Percentiles rank a stretch among this genome's conserved stretches.
These are phyloP conservation scores for Sebastes kiyomatsui DNA, from an alignment of 2,797 vertebrate genomes.

Conservation along the genomic window DNA sequence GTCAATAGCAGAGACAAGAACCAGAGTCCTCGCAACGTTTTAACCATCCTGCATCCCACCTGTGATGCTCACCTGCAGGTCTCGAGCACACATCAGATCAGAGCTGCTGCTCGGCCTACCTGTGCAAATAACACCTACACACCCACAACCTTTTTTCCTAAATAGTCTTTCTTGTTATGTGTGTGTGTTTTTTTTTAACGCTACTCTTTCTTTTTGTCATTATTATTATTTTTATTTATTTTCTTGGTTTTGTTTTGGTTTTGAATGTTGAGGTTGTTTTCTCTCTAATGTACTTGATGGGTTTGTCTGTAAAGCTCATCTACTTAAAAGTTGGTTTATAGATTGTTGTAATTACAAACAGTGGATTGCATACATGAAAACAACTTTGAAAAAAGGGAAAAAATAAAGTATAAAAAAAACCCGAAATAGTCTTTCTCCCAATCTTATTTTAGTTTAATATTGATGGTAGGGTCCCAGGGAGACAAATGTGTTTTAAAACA, in stretches of 20 bases:
- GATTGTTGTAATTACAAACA: too few relatives aligned
- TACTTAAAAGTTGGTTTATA: too few relatives aligned
- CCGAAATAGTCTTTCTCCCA: neutral
- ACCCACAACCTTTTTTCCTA: neutral
- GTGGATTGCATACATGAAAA: too few relatives aligned
- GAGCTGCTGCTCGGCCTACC: neutral
- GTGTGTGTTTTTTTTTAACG: too few relatives aligned
- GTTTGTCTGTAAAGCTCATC: too few relatives aligned
- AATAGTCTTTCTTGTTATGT: neutral
- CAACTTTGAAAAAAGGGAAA: too few relatives aligned
- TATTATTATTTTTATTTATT: too few relatives aligned
- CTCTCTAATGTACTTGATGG: too few relatives aligned
- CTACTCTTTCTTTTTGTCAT: too few relatives aligned
- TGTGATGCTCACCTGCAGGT: conserved; percentile 3
- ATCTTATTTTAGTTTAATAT: neutral
- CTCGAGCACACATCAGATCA: neutral
- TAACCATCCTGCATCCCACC: neutral
- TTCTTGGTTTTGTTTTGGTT: too few relatives aligned
- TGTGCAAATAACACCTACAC: neutral
- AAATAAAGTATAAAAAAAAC: too few relatives aligned
- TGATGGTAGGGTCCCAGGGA: neutral
- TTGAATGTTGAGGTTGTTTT: too few relatives aligned
- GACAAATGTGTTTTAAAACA: neutral
- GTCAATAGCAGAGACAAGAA: conserved; percentile 10
- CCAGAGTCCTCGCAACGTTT: neutral